A percentile compares a stretch with the other conserved stretches of the same genome.
phyloP scores from a whole-genome alignment of 2,113 vertebrate species.

The Gymnobelideus leadbeateri region DNA sequence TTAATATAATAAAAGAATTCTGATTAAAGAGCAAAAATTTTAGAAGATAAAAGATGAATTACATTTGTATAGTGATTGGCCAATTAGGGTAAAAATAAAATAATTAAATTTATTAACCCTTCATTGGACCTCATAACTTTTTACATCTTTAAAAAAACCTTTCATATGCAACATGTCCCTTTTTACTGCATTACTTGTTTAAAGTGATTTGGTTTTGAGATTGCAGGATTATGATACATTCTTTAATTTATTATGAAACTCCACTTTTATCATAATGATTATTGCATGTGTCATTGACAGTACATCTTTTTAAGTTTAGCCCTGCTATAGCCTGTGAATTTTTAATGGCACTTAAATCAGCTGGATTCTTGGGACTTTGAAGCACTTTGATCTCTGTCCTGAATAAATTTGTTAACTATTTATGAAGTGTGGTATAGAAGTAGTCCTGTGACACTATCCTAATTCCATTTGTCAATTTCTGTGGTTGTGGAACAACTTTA shows the following conservation, averaged over 20 bases:
- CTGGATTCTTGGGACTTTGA: not conserved
- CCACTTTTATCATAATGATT: not conserved
- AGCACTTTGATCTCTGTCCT: not conserved
- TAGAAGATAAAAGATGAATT: not conserved
- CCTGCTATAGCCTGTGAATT: not conserved
- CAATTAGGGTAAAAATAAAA: not conserved
- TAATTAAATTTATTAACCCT: not conserved
- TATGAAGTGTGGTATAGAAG: not conserved
- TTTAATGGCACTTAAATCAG: not conserved
- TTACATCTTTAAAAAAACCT: not conserved
- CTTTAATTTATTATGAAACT: not conserved
- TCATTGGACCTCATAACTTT: not conserved
- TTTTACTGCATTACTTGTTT: not conserved
- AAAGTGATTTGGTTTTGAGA: not conserved
- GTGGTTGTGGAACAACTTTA: not conserved
- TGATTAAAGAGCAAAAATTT: not conserved
- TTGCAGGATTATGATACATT: not conserved
- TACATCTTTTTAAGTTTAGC: not conserved
- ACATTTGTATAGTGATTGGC: not conserved
- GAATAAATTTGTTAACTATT: not conserved
- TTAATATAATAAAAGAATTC: not conserved
- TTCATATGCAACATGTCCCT: not conserved
- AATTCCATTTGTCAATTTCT: not conserved
- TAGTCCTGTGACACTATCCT: not conserved
- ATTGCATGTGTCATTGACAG: not conserved